Conservation (phyloP, 35 echinoderm and acorn worm species). For the Eucidaris tribuloides region DNA sequence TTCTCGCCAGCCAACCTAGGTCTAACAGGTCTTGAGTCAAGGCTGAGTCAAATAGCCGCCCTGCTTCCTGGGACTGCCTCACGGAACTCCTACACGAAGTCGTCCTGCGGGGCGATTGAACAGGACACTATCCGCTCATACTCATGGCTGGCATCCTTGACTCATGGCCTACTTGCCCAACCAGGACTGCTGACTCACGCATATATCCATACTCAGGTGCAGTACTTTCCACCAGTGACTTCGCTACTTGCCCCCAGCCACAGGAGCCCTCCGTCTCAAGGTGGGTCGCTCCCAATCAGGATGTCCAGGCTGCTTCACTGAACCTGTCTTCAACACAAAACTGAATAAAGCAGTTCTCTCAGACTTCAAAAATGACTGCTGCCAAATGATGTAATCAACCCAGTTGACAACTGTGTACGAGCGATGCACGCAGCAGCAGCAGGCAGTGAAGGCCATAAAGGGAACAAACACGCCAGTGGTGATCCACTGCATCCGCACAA, state of each 20-base stretch:
- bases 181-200: not conserved
- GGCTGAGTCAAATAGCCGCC: not conserved
- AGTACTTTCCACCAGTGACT: not conserved
- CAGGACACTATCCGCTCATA: not conserved
- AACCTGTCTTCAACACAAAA: constrained; percentile 4
- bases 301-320: not conserved
- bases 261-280: not conserved
- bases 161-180: not conserved
- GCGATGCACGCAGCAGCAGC: not conserved
- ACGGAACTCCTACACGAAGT: not conserved
- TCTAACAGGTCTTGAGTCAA: too few relatives aligned
- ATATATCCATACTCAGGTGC: not conserved
- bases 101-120: not conserved
- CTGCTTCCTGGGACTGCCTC: not conserved
- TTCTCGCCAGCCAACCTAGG: not conserved
- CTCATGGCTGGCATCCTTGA: too few relatives aligned
- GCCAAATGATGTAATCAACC: too few relatives aligned
- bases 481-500: not conserved
- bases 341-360: not conserved
- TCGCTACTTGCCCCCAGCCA: not conserved
- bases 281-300: not conserved
- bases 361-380: not conserved
- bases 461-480: too few relatives aligned
- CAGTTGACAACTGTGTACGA: not conserved
- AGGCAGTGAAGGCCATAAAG: not conserved